Base-by-base conservation (phyloP, 2,888 invertebrate species). In the Coenonympha glycerion region DNA sequence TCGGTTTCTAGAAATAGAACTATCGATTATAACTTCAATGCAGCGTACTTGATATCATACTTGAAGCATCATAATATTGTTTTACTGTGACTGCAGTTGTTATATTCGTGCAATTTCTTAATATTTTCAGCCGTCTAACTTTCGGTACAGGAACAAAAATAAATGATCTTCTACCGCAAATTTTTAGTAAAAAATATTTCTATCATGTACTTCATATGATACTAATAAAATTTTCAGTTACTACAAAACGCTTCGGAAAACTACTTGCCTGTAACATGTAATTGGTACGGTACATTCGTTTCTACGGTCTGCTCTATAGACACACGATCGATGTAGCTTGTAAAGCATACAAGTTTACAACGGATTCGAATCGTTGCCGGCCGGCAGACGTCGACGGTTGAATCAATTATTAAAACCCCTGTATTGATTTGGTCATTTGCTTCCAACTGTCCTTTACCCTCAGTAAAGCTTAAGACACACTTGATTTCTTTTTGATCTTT, bases 381-480 rank as follows among this genome's bases (percentile, higher is more conserved):
- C 54, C 62, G 56, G 54, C 61, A 58, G 65, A 62, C 59, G 56
- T 61, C 63, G 66, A 62, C 62, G 59, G 62, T 55, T 53, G 49
- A 60, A 71, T 73, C 65, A 69, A 73, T 73, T 74, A 74, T 74
- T 74, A 65, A 74, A 68, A 69, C 61, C 61, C 58, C 58, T 57
- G 61, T 80, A 84, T 84, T 75, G 84, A 84, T 85, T 68, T 71
- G 75, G 76, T 76, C 71, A 76, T 78, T 82, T 79, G 71, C 75
- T 73, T 77, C 71, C 67, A 64, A 60, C 70, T 67, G 70, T 69
- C 72, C 73, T 69, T 73, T 76, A 68, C 70, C 65, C 60, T 66
- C 61, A 49, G 53, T 66, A 64, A 60, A 48, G 68, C 39, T 56
- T 40, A 54, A 40, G 63, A 22, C 54, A 64, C 62, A 79, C 42